Evolutionary conservation across 2,113 vertebrate species (phyloP), one percentile per base, ranked within the genome.

Genomic region (Ceuthmochares aereus): DNA sequence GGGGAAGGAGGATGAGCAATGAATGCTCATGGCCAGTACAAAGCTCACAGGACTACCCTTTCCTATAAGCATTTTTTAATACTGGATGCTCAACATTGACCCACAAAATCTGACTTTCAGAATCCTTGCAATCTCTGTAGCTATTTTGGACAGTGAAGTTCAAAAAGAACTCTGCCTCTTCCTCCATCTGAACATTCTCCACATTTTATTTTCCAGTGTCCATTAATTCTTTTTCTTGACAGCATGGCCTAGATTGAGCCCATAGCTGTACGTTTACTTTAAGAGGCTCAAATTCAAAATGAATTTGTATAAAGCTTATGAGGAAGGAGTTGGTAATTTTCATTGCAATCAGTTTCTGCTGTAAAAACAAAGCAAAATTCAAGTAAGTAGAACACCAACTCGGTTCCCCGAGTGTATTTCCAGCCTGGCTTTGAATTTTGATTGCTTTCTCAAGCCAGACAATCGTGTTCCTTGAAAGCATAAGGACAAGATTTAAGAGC

Each of bases 371-470:
- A 29, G 10, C 63, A 60, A 83, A 90, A 89, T 62, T 67, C 6
- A 63, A 74, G 77, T 55, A 58, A 43, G 37, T 5, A 27, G 37
- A 92, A 62, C 14, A 85, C 30, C 64, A 88, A 52, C 6, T 26
- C 56, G 27, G 30, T 83, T 76, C 75, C 69, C 76, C 63, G 86
- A 72, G 34, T n/a, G 54, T 1, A 84, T 75, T 45, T 77, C 42
- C 30, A 78, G 37, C 30, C 45, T 37, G 70, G 22, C 5, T 72
- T 40, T 86, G 51, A 91, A 73, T 83, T 97, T 87, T 79, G 40
- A 59, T 96, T 95, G 47, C 32, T 90, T 96, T 96, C 89, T 74
- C 52, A 96, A 88, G 87, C 32, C 85, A 67, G 54, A 68, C 15
- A 72, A 29, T 73, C 9, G 4, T 45, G 36, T 18, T 64, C 75